A percentile compares a stretch with the other conserved stretches of the same genome.
phyloP scores from a whole-genome alignment of 2,113 vertebrate genomes.

The Protobothrops flavoviridis region DNA sequence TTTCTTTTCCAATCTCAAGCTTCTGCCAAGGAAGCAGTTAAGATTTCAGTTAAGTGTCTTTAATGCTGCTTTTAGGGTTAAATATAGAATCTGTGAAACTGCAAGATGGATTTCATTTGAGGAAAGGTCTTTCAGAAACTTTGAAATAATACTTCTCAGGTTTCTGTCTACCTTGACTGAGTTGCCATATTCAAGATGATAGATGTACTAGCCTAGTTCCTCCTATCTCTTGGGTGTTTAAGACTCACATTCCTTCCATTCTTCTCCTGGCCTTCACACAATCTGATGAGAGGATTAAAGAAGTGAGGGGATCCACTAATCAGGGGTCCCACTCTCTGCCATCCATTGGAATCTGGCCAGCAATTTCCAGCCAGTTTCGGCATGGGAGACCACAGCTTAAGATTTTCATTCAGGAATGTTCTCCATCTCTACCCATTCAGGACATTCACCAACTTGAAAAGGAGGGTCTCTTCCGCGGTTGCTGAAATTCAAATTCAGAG shows the following conservation, averaged over 20 bases:
- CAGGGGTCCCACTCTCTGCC: not conserved
- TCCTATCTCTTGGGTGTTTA: not conserved
- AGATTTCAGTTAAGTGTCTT: not conserved
- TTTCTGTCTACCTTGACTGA: not conserved
- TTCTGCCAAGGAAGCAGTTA: not conserved
- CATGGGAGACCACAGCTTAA: not conserved
- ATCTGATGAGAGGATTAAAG: not conserved
- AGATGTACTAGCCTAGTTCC: not conserved
- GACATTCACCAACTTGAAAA: not conserved
- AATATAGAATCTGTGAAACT: not conserved
- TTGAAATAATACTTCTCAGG: not conserved
- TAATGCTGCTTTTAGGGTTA: not conserved
- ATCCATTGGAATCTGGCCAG: not conserved
- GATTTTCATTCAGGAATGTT: not conserved
- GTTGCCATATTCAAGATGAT: not conserved
- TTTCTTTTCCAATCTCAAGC: not conserved
- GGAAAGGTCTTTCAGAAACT: not conserved
- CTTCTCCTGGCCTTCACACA: not conserved
- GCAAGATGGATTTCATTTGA: not conserved
- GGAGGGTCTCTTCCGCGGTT: not conserved
- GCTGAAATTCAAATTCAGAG: not conserved
- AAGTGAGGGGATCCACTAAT: not conserved
- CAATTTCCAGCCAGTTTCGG: not conserved
- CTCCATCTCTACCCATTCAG: not conserved
- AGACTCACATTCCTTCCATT: not conserved